These are phyloP conservation scores for Arctocebus calabarensis DNA, from an alignment of 2,797 vertebrate species.

Conservation along the genomic window DNA sequence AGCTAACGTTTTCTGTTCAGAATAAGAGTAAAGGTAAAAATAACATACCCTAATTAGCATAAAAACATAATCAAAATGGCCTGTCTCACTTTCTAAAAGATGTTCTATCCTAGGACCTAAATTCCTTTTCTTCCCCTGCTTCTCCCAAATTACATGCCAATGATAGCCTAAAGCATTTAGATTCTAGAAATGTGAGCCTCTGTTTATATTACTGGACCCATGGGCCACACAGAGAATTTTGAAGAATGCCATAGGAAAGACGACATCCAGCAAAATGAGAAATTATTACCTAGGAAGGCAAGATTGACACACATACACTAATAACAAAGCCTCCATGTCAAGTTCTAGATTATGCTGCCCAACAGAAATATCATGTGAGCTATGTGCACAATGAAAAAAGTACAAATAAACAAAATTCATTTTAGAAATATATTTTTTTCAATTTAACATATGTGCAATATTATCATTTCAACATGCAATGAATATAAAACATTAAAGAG, in stretches of 20 bases:
- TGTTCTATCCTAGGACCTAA: conserved; percentile 42
- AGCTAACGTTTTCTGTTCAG: conserved; percentile 50
- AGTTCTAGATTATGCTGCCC: background rate
- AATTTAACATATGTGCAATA: background rate
- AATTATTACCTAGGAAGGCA: background rate
- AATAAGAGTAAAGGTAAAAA: conserved; percentile 62
- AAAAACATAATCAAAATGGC: conserved; percentile 50
- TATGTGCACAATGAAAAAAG: conserved; percentile 16
- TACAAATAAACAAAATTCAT: background rate
- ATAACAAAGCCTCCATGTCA: background rate
- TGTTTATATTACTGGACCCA: conserved; percentile 10
- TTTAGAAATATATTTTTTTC: conserved; percentile 49
- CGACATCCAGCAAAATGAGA: background rate
- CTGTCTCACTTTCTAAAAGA: conserved; percentile 43
- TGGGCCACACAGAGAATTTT: background rate
- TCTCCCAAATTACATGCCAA: background rate
- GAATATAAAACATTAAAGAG: background rate
- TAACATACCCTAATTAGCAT: conserved; percentile 39
- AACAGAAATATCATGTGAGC: background rate
- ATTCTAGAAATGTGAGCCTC: conserved; percentile 36
- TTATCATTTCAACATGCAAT: background rate
- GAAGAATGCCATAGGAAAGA: background rate
- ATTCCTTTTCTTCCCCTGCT: background rate
- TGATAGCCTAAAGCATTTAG: background rate
- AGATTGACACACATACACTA: background rate